Base-by-base conservation (phyloP, 1,140 invertebrate genomes). In the Meteorus sp. region DNA sequence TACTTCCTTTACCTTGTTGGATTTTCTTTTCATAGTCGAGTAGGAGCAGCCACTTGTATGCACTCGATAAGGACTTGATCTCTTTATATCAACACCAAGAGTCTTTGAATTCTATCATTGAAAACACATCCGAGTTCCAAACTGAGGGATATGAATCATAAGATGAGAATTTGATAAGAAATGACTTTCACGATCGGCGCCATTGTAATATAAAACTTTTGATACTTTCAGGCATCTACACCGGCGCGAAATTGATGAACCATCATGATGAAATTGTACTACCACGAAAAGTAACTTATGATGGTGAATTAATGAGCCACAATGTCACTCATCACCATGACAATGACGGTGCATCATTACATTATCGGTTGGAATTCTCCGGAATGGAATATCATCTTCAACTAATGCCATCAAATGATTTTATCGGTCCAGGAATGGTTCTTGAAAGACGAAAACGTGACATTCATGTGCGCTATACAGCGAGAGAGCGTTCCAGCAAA, bases 381-480 rank as follows among this genome's bases (percentile, higher is more conserved):
- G 80, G 82, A 57, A 73, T 77, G 55, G 80, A 83, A 25, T 69
- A 85, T 52, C 85, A 86, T 61, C 68, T 88, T 48, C 74, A 83
- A 60, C 64, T 82, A 74, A 84, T 81, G 65, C 85, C 88, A 9
- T 85, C 85, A 60, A 80, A 77, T 50, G 80, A 85, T 39, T 89
- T 93, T 69, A 81, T 91, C 59, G 81, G 85, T 2, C 87, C 88
- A 2, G 80, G 81, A 19, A 72, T 92, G 63, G 76, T 93, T 7
- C 81, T 93, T 37, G 91, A 94, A 77, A 82, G 86, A 25, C 85
- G 85, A 63, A 81, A 79, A 20, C 79, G 80, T n/a, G 76, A 82
- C 52, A 69, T 77, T 9, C 74, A 83, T 55, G 82, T 82, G 35
- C 82, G 86, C 35, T 70, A 69, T 5, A 72, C 75, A 61, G 78